Base-by-base conservation (phyloP, 2,797 vertebrate genomes). In the Peromyscus aztecus region DNA sequence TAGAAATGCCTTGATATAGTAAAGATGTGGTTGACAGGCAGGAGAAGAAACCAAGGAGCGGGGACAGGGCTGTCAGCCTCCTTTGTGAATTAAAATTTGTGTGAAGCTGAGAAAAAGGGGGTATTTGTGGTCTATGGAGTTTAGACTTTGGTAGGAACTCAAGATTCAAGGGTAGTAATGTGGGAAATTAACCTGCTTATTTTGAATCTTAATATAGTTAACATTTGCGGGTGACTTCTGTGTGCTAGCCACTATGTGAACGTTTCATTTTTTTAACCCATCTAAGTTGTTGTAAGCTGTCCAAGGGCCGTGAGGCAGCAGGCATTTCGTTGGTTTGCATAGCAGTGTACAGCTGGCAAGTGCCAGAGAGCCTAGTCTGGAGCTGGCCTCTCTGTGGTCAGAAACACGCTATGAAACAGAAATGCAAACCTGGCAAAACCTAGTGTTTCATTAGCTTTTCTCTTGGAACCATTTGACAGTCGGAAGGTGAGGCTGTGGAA, bases 81-180 rank as follows among this genome's bases (percentile, higher is more conserved):
- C 21, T 61, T 78, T 10, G 3, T 63, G 78, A 89, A 76, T 88
- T 82, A 85, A 80, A 37, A 43, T 93, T 90, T 77, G 49, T 75
- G 12, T 71, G 73, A 76, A 57, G 77, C 63, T 55, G 69, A 76
- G 31, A 84, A 77, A 83, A 95, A 63, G 19, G 12, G 12, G 31
- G 4, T 43, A 17, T 71, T 84, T 52, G 24, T 71, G 37, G n/a
- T 29, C 43, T 46, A 0, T 69, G 29, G 59, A 43, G 2, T 69
- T 93, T 91, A 69, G 67, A 69, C 90, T 92, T 85, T 29, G 13
- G 17, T 73, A 52, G 76, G 67, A 95, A 65, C 55, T 80, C 52
- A 86, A 90, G 59, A 81, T 67, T 46, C 67, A 95, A 90, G 14
- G 6, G 17, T 65, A 76, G 52, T 63, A 75, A 87, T 69, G 75